phyloP scores from a whole-genome alignment of 1,140 invertebrate species.

The Hyles vespertilio region DNA sequence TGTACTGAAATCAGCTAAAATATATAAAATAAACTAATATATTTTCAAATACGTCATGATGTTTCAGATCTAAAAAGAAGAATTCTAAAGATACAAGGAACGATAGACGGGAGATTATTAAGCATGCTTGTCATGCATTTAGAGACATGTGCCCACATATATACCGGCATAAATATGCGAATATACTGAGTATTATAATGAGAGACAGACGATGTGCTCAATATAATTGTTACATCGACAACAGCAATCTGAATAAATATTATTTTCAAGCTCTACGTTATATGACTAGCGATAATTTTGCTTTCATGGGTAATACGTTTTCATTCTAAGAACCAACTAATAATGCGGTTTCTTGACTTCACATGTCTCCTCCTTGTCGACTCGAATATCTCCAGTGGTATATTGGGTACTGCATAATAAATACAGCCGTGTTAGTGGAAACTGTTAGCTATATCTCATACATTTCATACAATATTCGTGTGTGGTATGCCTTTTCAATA shows the following conservation, averaged over 20 bases:
- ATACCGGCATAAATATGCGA: conserved; percentile 42
- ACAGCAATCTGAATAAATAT: conserved; percentile 31
- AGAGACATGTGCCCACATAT: conserved; percentile 36
- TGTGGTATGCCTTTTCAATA: background rate
- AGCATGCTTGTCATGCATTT: conserved; percentile 67
- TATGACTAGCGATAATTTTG: conserved; percentile 56
- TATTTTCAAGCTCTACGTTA: conserved; percentile 50
- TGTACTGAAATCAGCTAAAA: conserved; percentile 49
- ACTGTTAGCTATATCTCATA: conserved; percentile 13
- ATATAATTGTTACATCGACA: conserved; percentile 41
- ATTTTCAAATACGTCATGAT: conserved; percentile 21
- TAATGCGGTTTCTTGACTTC: conserved; percentile 75
- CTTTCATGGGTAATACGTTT: conserved; percentile 42
- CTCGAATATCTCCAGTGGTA: conserved; percentile 76
- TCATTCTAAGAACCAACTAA: conserved; percentile 76
- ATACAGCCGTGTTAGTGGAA: conserved; percentile 68
- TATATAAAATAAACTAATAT: conserved; percentile 13
- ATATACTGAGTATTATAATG: conserved; percentile 49
- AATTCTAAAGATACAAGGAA: conserved; percentile 18
- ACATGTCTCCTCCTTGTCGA: conserved; percentile 72
- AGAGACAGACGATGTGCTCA: conserved; percentile 32
- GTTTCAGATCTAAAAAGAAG: conserved; percentile 34
- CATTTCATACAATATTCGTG: background rate
- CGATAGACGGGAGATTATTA: conserved; percentile 35
- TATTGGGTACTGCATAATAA: conserved; percentile 76